phyloP scores from a whole-genome alignment of 2,888 invertebrate genomes.

The Latrodectus hesperus region DNA sequence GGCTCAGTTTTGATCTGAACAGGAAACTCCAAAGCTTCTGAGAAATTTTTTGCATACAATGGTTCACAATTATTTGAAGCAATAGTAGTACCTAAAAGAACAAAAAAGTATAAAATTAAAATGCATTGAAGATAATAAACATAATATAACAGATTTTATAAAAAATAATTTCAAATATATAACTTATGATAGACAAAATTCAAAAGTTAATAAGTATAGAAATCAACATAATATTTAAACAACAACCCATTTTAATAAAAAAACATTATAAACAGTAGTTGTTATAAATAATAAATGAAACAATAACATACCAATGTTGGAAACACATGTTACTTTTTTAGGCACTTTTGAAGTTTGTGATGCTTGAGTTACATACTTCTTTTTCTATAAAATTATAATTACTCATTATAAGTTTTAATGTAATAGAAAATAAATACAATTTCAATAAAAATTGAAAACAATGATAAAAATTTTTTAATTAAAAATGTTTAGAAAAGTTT shows the following conservation, averaged over 20 bases:
- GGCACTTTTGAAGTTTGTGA: neutral
- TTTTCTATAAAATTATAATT: slow-evolving; percentile 25
- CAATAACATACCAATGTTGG: too few relatives aligned
- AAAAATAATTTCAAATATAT: too few relatives aligned
- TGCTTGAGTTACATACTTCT: slow-evolving; percentile 39
- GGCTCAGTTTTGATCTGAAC: slow-evolving; percentile 25
- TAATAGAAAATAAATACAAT: neutral
- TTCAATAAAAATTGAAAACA: neutral
- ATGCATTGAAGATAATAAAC: neutral
- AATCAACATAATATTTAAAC: too few relatives aligned
- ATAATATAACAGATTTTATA: too few relatives aligned
- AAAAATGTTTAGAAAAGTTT: too few relatives aligned
- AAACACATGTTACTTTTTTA: neutral
- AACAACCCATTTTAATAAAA: too few relatives aligned
- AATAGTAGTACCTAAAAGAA: neutral
- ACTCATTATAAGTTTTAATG: neutral
- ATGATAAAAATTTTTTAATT: too few relatives aligned
- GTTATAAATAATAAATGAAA: too few relatives aligned
- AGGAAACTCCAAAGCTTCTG: neutral
- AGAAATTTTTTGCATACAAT: neutral
- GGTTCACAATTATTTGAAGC: neutral
- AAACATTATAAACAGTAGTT: too few relatives aligned
- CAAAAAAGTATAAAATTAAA: neutral
- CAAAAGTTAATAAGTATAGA: too few relatives aligned
- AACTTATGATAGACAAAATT: too few relatives aligned